Evolutionary conservation across 2,888 invertebrate genomes (phyloP).

Genomic region (Drosophila dives): DNA sequence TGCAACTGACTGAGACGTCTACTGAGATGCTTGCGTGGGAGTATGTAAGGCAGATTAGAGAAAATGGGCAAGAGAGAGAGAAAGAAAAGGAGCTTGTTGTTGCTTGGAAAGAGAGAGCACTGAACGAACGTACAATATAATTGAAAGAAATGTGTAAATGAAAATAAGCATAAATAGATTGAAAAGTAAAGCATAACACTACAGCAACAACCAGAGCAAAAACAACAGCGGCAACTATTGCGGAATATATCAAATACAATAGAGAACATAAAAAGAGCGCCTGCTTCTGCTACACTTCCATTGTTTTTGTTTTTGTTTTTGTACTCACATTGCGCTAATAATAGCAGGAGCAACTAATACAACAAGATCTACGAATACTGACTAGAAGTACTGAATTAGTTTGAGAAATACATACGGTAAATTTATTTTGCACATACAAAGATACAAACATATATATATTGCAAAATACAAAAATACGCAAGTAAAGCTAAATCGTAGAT

Average conservation of each 20-base stretch:
- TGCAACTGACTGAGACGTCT: not conserved
- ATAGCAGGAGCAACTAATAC: slow-evolving; percentile 64
- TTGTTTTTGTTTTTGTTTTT: slow-evolving; percentile 41
- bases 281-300: slow-evolving; percentile 6
- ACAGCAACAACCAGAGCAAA: slow-evolving; percentile 21
- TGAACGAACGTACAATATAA: slow-evolving; percentile 43
- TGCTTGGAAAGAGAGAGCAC: slow-evolving; percentile 13
- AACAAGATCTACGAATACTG: slow-evolving; percentile 36
- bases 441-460: slow-evolving; percentile 5
- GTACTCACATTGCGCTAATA: slow-evolving; percentile 73
- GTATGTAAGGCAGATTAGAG: slow-evolving; percentile 4
- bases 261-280: slow-evolving; percentile 23
- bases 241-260: slow-evolving; percentile 50
- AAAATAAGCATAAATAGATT: slow-evolving; percentile 71
- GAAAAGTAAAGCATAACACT: slow-evolving; percentile 59
- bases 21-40: slow-evolving; percentile 30
- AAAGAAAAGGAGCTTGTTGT: not conserved
- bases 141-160: slow-evolving; percentile 50
- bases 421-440: slow-evolving; percentile 7
- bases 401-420: slow-evolving; percentile 31
- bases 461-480: slow-evolving; percentile 26
- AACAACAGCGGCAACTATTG: slow-evolving; percentile 36
- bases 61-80: not conserved
- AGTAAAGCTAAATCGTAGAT: not conserved
- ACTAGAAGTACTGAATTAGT: slow-evolving; percentile 61